Conservation (phyloP, 2,113 vertebrate species). For the Erinaceus europaeus region DNA sequence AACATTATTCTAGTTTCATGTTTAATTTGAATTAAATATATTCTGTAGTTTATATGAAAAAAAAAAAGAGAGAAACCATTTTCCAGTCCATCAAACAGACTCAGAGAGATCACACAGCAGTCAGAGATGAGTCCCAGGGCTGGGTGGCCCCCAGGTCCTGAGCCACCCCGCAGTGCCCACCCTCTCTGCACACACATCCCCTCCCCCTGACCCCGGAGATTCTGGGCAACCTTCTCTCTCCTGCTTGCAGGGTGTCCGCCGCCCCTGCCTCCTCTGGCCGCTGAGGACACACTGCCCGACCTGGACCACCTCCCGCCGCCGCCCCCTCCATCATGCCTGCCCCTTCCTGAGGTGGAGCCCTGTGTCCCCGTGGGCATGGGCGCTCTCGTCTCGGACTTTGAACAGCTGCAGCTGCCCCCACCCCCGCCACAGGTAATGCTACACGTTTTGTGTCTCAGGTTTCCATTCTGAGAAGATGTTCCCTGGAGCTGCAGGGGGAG, state of each 20-base stretch:
- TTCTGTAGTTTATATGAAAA: no score
- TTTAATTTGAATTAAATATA: no score
- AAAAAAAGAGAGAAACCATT: no score
- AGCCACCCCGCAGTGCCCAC: not conserved
- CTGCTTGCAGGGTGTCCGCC: slow-evolving; percentile 44
- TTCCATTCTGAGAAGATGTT: no score
- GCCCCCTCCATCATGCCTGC: not conserved
- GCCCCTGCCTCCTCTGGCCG: not conserved
- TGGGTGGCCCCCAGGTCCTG: not conserved
- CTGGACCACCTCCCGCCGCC: slow-evolving; percentile 56
- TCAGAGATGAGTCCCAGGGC: not conserved
- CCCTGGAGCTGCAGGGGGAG: fast-evolving
- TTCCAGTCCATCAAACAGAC: no score
- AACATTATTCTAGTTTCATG: no score
- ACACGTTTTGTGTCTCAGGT: no score
- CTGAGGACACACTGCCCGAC: not conserved
- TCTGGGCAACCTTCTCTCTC: not conserved
- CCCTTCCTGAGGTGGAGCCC: not conserved
- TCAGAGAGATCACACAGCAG: not conserved
- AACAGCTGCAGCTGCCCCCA: slow-evolving; percentile 71
- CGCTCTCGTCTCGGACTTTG: slow-evolving; percentile 66
- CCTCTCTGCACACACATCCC: not conserved
- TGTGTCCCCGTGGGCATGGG: fast-evolving
- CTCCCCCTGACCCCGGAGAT: not conserved
- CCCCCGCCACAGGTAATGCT: slow-evolving; percentile 72